These are phyloP conservation scores for Leptodactylus fallax DNA, from an alignment of 2,797 vertebrate genomes.

Conservation along the genomic window DNA sequence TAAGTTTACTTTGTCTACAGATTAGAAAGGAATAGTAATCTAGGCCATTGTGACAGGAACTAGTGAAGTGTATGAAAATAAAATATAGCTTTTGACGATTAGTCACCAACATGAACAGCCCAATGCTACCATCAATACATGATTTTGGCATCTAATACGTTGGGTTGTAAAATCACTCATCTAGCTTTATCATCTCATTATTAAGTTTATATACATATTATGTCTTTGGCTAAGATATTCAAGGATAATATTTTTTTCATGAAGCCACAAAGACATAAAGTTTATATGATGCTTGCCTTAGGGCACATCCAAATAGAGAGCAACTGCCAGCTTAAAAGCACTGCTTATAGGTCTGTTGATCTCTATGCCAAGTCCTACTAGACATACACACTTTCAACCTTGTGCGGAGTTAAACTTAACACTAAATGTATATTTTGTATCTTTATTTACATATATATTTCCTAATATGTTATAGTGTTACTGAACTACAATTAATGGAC, in stretches of 20 bases:
- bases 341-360: neutral
- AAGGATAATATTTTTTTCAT: slow-evolving; percentile 5
- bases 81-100: neutral
- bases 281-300: slow-evolving; percentile 17
- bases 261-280: slow-evolving; percentile 3
- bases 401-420: neutral
- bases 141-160: slow-evolving; percentile 8
- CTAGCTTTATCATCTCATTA: slow-evolving; percentile 20
- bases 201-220: slow-evolving; percentile 24
- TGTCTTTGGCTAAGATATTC: neutral
- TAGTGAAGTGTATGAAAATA: neutral
- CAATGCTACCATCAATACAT: neutral
- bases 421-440: no score
- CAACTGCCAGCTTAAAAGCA: neutral
- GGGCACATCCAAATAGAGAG: slow-evolving; percentile 10
- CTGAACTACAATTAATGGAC: neutral
- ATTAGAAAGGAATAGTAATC: neutral
- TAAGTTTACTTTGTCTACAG: no score
- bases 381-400: neutral
- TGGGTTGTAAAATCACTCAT: slow-evolving; percentile 7
- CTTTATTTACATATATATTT: no score
- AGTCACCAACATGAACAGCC: neutral
- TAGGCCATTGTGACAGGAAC: neutral
- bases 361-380: neutral
- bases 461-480: neutral